Percentiles rank a stretch among this genome's conserved stretches.
Conservation (phyloP, 2,888 invertebrate genomes). For the Hoplodrina blanda region DNA sequence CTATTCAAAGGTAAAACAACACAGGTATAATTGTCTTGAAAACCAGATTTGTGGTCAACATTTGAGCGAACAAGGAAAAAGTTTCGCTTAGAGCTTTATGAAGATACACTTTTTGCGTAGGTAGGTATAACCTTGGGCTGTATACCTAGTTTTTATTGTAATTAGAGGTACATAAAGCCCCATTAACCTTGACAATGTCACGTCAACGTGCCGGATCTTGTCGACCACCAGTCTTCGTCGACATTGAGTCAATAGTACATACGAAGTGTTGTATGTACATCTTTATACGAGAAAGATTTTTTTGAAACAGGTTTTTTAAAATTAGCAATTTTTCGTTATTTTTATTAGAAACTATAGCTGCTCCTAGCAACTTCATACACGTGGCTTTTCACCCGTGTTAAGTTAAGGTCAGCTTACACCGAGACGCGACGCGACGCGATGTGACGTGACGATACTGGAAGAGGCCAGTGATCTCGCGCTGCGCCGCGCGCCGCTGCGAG, state of each 20-base stretch:
- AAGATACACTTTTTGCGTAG: not conserved
- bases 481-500: too few species aligned
- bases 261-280: not conserved
- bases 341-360: too few species aligned
- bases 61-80: constrained; percentile 6
- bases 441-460: too few species aligned
- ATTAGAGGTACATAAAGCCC: constrained; percentile 6
- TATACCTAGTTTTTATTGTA: constrained; percentile 13
- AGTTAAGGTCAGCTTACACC: too few species aligned
- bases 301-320: too few species aligned
- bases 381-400: too few species aligned
- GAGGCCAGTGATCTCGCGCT: too few species aligned
- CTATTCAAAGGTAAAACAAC: too few species aligned
- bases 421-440: too few species aligned
- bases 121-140: not conserved
- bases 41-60: not conserved
- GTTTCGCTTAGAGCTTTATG: not conserved
- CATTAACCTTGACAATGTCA: constrained; percentile 36
- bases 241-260: not conserved
- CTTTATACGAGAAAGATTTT: not conserved
- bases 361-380: too few species aligned
- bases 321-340: too few species aligned
- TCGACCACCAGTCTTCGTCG: not conserved
- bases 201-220: constrained; percentile 22
- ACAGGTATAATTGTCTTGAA: not conserved